These are phyloP conservation scores for Xiphophorus couchianus DNA, from an alignment of 2,113 vertebrate species.

Conservation along the genomic window DNA sequence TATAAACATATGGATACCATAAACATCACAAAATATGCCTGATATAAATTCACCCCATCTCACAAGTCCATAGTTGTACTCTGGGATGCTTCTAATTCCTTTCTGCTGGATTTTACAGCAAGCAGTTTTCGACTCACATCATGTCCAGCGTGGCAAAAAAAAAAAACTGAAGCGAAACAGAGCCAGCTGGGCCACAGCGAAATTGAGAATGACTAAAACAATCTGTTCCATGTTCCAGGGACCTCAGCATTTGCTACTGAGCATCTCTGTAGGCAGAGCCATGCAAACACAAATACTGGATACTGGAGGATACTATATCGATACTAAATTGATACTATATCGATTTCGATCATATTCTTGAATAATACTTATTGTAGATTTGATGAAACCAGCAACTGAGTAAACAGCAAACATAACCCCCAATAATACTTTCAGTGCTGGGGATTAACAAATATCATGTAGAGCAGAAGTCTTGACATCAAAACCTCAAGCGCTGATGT, in stretches of 20 bases:
- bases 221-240: constrained; percentile 51
- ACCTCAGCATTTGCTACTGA: constrained; percentile 31
- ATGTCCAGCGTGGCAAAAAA: constrained; percentile 50
- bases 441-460: too few relatives aligned
- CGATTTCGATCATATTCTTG: too few relatives aligned
- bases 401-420: too few relatives aligned
- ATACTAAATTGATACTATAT: too few relatives aligned
- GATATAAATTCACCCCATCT: constrained; percentile 66
- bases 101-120: constrained; percentile 59
- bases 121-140: constrained; percentile 46
- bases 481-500: too few relatives aligned
- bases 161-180: constrained; percentile 15
- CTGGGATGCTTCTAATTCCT: constrained; percentile 49
- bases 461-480: too few relatives aligned
- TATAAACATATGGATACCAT: constrained; percentile 66
- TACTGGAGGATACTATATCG: too few relatives aligned
- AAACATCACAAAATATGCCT: constrained; percentile 55
- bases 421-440: too few relatives aligned
- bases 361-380: too few relatives aligned
- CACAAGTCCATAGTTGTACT: constrained; percentile 42
- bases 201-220: constrained; percentile 57
- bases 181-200: constrained; percentile 35
- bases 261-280: not conserved
- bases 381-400: too few relatives aligned
- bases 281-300: too few relatives aligned